Evolutionary conservation across 2,113 vertebrate genomes (phyloP), one percentile per base, ranked within the genome.

Genomic region (Burhinus bistriatus): DNA sequence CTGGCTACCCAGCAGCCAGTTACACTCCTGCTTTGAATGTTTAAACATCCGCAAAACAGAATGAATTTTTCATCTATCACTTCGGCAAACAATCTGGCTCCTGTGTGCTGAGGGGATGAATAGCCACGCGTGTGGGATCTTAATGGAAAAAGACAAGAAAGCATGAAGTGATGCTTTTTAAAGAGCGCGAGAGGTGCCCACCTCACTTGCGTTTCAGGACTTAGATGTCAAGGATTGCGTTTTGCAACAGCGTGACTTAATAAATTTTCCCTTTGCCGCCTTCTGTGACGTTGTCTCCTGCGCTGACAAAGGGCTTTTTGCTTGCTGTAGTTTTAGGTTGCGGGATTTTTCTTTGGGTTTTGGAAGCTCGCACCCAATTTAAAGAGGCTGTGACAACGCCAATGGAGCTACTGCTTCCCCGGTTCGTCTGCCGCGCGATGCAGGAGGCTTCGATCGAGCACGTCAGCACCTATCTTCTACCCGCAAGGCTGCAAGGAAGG

Each of bases 31-130:
- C 91, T 58, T 7, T 95, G 97, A 97, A 96, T 97, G 92, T 97
- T 96, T 94, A 95, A 97, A 94, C 91, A 94, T 95, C 85, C 87
- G 77, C 93, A 45, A 95, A 97, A 87, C 80, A 89, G 91, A 95
- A 97, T 96, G 92, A 96, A 94, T 97, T 97, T 97, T 97, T 97
- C 91, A 96, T 97, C 95, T 90, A 94, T 95, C 95, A 92, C 92
- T 96, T 95, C 2, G 4, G 93, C 94, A 96, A 96, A 96, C 97
- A 96, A 91, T 94, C 94, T 96, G 97, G 94, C 94, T 95, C 87
- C 95, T 92, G 88, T 89, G 92, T 93, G 95, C 95, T 45, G 78
- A 90, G 81, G 87, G 96, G 92, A 94, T 90, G 96, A 96, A 95
- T 85, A 84, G 90, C 96, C 95, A 78, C 27, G 51, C 88, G 34